Conservation (phyloP, 2,888 invertebrate genomes). For the Hymenopus coronatus region DNA sequence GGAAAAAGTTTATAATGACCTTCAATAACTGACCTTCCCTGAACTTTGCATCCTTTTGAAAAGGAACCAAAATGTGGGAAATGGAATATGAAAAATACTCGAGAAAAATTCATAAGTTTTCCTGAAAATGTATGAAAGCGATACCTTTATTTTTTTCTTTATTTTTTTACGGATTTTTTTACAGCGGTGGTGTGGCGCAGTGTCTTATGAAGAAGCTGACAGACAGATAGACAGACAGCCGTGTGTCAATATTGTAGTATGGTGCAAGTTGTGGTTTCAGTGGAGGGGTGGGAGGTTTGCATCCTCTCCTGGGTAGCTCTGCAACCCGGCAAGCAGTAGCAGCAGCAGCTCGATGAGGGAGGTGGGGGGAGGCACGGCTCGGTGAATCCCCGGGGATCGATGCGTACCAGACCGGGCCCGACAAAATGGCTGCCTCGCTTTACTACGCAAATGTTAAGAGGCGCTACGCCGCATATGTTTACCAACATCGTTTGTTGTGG, state of each 20-base stretch:
- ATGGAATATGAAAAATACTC: too few relatives aligned
- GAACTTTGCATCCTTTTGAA: too few relatives aligned
- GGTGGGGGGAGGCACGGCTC: too few relatives aligned
- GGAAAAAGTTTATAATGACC: too few relatives aligned
- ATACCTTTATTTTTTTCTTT: too few relatives aligned
- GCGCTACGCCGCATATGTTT: not conserved
- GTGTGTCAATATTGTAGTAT: not conserved
- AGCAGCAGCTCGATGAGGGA: not conserved
- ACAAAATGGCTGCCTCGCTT: conserved; percentile 16
- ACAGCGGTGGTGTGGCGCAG: not conserved
- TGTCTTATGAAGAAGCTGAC: not conserved
- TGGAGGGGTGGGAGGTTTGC: not conserved
- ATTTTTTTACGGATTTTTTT: too few relatives aligned
- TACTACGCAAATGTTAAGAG: not conserved
- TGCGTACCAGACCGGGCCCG: not conserved
- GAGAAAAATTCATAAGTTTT: too few relatives aligned
- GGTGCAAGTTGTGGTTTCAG: not conserved
- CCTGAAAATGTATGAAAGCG: too few relatives aligned
- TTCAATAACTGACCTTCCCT: too few relatives aligned
- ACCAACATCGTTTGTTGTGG: not conserved
- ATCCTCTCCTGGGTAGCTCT: not conserved
- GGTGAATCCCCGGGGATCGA: not conserved
- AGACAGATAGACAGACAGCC: not conserved
- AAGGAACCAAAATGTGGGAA: too few relatives aligned
- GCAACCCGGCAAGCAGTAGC: not conserved